These are phyloP conservation scores for Onychomys arenicola DNA, from an alignment of 2,797 vertebrate species.

Conservation along the genomic window DNA sequence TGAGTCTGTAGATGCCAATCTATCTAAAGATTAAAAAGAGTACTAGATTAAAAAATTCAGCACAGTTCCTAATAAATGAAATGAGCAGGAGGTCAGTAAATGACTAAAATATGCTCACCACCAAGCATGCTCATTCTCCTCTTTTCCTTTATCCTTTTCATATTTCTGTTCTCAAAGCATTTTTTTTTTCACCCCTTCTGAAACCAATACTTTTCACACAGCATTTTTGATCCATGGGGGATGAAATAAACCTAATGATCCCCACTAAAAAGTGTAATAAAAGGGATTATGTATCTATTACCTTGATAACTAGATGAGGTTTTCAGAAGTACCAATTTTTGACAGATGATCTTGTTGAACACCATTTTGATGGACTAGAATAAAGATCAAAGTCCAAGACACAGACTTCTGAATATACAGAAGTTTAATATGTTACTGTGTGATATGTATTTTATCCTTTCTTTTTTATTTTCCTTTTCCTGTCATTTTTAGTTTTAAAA, in stretches of 20 bases:
- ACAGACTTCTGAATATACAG: background rate
- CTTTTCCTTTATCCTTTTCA: background rate
- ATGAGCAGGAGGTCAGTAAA: background rate
- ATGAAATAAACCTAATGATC: conserved; percentile 5
- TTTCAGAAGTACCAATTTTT: background rate
- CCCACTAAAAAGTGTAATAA: background rate
- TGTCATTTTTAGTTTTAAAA: background rate
- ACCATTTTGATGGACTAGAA: background rate
- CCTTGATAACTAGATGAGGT: background rate
- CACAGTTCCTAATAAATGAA: background rate
- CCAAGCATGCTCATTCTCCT: background rate
- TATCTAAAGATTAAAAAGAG: conserved; percentile 29
- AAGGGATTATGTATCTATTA: background rate
- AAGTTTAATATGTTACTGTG: background rate
- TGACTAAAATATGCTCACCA: background rate
- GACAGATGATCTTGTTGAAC: background rate
- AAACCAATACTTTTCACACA: background rate
- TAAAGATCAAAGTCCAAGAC: background rate
- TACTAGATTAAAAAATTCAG: background rate
- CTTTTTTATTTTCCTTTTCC: background rate
- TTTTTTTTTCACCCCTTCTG: background rate
- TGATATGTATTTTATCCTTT: background rate
- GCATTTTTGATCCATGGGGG: background rate
- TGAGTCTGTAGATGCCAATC: background rate
- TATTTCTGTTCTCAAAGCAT: background rate